A percentile compares a stretch with the other conserved stretches of the same genome.
Conservation (phyloP, 2,797 vertebrate species). For the Bradypus variegatus region DNA sequence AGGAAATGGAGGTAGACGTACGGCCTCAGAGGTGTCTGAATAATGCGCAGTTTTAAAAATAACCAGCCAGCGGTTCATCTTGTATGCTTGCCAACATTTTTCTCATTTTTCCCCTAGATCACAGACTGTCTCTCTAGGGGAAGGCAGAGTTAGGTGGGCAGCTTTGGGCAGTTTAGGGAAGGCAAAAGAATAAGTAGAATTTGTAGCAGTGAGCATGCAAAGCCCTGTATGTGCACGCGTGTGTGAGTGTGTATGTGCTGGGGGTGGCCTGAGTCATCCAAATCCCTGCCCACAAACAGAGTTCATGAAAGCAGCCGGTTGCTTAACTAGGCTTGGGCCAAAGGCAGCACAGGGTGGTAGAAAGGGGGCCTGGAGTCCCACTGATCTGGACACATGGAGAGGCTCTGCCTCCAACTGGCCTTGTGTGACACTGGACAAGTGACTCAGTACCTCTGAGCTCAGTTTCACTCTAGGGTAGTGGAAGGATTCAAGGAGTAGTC, state of each 20-base stretch:
- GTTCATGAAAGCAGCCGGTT: neutral
- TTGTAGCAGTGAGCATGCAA: neutral
- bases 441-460: neutral
- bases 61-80: neutral
- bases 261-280: neutral
- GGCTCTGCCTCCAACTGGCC: neutral
- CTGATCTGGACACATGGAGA: neutral
- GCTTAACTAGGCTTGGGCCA: neutral
- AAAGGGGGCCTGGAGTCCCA: neutral
- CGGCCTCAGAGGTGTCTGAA: neutral
- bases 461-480: neutral
- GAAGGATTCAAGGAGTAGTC: neutral
- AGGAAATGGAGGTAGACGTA: neutral
- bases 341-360: neutral
- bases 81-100: neutral
- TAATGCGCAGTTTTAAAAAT: neutral
- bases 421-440: neutral
- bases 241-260: neutral
- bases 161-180: neutral
- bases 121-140: neutral
- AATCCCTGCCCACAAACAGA: neutral
- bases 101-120: neutral
- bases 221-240: neutral
- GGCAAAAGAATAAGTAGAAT: neutral
- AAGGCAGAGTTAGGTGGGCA: neutral